Percentiles rank a stretch among this genome's conserved stretches.
Evolutionary conservation across 2,113 vertebrate species (phyloP).

Genomic region (Echinops telfairi): DNA sequence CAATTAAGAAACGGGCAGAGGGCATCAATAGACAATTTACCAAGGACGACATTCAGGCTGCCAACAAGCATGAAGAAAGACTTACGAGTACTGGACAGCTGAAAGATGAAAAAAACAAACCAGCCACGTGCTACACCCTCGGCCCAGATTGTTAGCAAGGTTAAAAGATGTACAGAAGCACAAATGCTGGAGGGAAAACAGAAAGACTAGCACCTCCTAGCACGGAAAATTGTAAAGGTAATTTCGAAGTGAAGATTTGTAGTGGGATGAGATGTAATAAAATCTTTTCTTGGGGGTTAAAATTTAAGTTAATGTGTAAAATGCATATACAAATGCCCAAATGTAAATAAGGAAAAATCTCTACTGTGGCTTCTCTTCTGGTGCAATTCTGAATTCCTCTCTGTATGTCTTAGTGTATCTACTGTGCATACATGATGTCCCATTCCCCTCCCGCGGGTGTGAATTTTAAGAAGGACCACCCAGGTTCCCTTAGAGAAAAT

Average conservation of each 20-base stretch:
- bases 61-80: too few species aligned
- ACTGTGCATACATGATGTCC: not conserved
- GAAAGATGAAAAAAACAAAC: too few species aligned
- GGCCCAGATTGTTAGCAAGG: too few species aligned
- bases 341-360: not conserved
- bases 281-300: conserved; percentile 24
- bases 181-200: not conserved
- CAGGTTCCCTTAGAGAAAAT: not conserved
- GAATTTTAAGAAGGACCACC: not conserved
- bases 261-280: not conserved
- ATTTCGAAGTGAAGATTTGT: conserved; percentile 42
- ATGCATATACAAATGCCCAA: not conserved
- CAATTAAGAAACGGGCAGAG: too few species aligned
- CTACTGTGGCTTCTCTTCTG: not conserved
- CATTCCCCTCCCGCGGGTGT: not conserved
- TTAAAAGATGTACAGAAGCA: too few species aligned
- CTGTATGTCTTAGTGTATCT: not conserved
- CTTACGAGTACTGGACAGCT: too few species aligned
- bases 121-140: too few species aligned
- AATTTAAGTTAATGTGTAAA: conserved; percentile 26
- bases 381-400: conserved; percentile 27
- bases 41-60: too few species aligned
- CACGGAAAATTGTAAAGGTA: not conserved
- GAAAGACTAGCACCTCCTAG: not conserved
- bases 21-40: too few species aligned